These are phyloP conservation scores for Anorthoa munda DNA, from an alignment of 2,888 invertebrate species.

Conservation along the genomic window DNA sequence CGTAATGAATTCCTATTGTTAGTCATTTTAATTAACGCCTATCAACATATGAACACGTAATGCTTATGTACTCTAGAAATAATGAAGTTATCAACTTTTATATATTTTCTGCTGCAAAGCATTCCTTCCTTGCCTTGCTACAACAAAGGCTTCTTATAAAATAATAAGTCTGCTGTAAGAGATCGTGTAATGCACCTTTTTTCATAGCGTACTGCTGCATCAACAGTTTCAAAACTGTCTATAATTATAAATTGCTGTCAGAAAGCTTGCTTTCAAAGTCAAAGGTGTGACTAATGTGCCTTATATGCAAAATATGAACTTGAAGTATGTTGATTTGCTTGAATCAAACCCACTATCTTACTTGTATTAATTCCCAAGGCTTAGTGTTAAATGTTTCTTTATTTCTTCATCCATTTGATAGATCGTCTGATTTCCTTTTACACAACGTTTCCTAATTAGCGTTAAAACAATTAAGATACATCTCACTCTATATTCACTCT, in stretches of 20 bases:
- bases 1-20: constrained; percentile 29
- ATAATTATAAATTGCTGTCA: constrained; percentile 56
- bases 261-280: constrained; percentile 61
- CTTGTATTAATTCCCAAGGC: constrained; percentile 27
- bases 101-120: constrained; percentile 2
- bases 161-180: not conserved
- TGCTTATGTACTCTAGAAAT: constrained; percentile 1
- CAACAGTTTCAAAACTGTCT: constrained; percentile 58
- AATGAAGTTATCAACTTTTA: constrained; percentile 16
- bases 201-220: constrained; percentile 10
- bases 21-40: constrained; percentile 27
- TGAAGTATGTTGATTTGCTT: constrained; percentile 40
- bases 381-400: constrained; percentile 23
- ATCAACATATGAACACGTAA: constrained; percentile 19
- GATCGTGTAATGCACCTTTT: constrained; percentile 6
- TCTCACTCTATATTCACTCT: constrained; percentile 38
- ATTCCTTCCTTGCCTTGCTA: not conserved
- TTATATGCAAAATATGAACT: constrained; percentile 63
- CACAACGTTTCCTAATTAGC: constrained; percentile 41
- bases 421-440: constrained; percentile 35
- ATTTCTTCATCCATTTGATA: constrained; percentile 30
- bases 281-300: constrained; percentile 67
- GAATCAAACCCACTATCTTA: constrained; percentile 16
- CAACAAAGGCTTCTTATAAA: not conserved
- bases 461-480: constrained; percentile 27